Evolutionary conservation across 2,797 vertebrate species (phyloP).

Genomic region (Sus cebifrons): DNA sequence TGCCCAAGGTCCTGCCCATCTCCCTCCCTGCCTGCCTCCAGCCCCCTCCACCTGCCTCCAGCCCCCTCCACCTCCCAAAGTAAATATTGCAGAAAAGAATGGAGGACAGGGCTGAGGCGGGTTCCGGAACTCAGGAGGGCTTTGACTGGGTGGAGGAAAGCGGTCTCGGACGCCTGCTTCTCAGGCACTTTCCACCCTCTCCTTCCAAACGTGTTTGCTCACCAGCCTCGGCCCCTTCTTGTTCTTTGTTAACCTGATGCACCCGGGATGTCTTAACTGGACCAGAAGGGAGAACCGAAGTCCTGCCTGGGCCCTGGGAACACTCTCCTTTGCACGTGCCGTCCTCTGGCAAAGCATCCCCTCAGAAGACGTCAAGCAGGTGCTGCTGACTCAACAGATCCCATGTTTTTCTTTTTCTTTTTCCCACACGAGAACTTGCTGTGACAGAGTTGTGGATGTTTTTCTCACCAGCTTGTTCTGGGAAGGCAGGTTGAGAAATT

Average conservation of each 20-base stretch:
- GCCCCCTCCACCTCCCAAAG: neutral
- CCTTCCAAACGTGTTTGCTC: neutral
- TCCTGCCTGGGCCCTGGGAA: neutral
- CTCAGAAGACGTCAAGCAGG: neutral
- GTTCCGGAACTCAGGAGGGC: neutral
- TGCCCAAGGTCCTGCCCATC: neutral
- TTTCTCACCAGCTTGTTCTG: neutral
- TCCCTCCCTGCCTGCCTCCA: neutral
- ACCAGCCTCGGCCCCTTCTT: neutral
- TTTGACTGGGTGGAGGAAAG: neutral
- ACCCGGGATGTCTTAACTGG: neutral
- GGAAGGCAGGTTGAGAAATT: constrained; percentile 13
- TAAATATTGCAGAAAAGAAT: neutral
- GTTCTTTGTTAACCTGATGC: fast-evolving
- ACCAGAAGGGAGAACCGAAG: neutral
- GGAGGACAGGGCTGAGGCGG: neutral
- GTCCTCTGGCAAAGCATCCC: fast-evolving
- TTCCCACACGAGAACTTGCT: neutral
- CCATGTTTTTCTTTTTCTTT: neutral
- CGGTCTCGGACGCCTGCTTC: neutral
- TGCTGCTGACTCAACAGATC: neutral
- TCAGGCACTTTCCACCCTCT: fast-evolving
- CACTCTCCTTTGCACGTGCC: no score
- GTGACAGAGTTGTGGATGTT: neutral
- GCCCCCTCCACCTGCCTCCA: no score